Conservation (phyloP, 2,113 vertebrate genomes). For the Saguinus imperator region DNA sequence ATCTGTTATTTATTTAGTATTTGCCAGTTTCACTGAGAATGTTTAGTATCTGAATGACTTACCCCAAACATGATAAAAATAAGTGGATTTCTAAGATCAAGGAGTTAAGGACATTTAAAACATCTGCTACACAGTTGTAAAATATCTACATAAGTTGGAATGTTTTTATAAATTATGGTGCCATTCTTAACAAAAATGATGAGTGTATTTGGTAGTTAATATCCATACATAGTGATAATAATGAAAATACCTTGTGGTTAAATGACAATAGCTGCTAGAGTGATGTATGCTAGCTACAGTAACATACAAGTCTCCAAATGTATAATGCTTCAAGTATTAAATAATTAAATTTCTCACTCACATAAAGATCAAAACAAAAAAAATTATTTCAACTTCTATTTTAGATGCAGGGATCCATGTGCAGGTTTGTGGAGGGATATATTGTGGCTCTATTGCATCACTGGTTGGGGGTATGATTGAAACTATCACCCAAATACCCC, state of each 20-base stretch:
- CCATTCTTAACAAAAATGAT: neutral
- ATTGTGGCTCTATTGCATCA: no score
- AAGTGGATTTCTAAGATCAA: neutral
- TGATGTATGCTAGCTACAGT: neutral
- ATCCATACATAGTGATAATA: neutral
- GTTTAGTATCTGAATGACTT: conserved; percentile 22
- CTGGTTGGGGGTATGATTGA: no score
- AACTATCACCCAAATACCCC: no score
- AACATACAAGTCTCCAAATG: neutral
- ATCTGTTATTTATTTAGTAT: neutral
- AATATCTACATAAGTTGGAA: neutral
- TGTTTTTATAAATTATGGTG: neutral
- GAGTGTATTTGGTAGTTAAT: neutral
- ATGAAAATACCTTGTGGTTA: neutral
- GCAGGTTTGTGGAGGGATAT: no score
- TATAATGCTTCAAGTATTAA: neutral
- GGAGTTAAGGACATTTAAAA: neutral
- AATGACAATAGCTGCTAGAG: neutral
- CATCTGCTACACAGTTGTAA: neutral
- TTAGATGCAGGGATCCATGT: no score
- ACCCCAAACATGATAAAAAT: neutral
- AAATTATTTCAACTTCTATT: no score
- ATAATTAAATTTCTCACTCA: neutral
- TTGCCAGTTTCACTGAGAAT: neutral
- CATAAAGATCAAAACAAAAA: neutral